phyloP scores from a whole-genome alignment of 1,140 invertebrate genomes.

The Amphibalanus amphitrite region DNA sequence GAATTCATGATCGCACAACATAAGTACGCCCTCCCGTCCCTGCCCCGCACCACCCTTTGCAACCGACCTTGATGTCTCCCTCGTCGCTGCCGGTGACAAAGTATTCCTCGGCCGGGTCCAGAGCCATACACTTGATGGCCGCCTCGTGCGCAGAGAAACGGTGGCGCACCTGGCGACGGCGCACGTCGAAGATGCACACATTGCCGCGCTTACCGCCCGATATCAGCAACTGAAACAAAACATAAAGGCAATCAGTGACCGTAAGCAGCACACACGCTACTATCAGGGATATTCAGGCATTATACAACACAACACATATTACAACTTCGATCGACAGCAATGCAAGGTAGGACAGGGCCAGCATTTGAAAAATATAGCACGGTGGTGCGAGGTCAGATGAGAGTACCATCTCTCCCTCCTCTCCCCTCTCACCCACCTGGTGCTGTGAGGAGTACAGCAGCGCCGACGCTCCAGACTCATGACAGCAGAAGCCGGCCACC shows the following conservation, averaged over 20 bases:
- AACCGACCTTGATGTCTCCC: constrained; percentile 85
- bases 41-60: no score
- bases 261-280: no score
- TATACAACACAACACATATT: no score
- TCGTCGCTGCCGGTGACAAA: constrained; percentile 94
- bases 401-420: no score
- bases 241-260: no score
- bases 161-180: constrained; percentile 69
- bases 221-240: constrained; percentile 41
- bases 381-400: not conserved
- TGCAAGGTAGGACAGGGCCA: no score
- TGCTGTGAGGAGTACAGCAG: constrained; percentile 60
- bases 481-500: constrained; percentile 40
- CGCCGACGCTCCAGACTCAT: constrained; percentile 18
- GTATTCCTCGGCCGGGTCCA: constrained; percentile 88
- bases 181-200: constrained; percentile 83
- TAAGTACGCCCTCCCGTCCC: no score
- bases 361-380: not conserved
- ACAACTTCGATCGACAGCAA: no score
- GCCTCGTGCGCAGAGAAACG: constrained; percentile 69
- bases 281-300: no score
- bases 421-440: constrained; percentile 52
- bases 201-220: constrained; percentile 92
- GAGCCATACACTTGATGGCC: constrained; percentile 80
- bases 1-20: not conserved